These are phyloP conservation scores for Tachina grossa DNA, from an alignment of 2,888 invertebrate species.

Conservation along the genomic window DNA sequence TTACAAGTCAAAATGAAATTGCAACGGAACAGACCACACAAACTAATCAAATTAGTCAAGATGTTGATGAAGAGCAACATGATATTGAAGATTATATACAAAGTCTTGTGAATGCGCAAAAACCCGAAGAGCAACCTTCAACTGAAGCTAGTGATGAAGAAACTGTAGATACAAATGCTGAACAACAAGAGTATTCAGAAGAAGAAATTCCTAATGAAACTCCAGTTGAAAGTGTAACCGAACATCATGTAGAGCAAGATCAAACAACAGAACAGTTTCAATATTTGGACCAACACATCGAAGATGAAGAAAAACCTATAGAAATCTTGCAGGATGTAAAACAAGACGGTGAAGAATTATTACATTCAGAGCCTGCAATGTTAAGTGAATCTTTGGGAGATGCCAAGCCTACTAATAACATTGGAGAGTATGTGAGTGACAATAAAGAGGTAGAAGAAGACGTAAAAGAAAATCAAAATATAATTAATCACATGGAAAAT, in stretches of 20 bases:
- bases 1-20: constrained; percentile 31
- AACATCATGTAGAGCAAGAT: background rate
- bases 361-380: background rate
- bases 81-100: constrained; percentile 11
- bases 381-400: constrained; percentile 18
- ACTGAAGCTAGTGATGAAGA: constrained; percentile 11
- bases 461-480: constrained; percentile 17
- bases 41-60: constrained; percentile 35
- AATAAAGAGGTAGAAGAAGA: constrained; percentile 4
- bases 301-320: background rate
- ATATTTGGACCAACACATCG: background rate
- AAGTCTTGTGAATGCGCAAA: constrained; percentile 14
- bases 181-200: constrained; percentile 27
- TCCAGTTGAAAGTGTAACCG: background rate
- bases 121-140: constrained; percentile 7
- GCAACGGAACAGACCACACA: constrained; percentile 32
- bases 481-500: background rate
- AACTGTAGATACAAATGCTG: constrained; percentile 1
- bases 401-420: background rate
- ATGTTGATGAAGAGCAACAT: constrained; percentile 15
- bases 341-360: background rate
- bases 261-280: background rate
- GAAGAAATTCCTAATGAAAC: background rate
- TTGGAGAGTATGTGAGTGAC: background rate
- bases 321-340: background rate